phyloP scores from a whole-genome alignment of 1,140 invertebrate species.

The Drosophila ercepeae region DNA sequence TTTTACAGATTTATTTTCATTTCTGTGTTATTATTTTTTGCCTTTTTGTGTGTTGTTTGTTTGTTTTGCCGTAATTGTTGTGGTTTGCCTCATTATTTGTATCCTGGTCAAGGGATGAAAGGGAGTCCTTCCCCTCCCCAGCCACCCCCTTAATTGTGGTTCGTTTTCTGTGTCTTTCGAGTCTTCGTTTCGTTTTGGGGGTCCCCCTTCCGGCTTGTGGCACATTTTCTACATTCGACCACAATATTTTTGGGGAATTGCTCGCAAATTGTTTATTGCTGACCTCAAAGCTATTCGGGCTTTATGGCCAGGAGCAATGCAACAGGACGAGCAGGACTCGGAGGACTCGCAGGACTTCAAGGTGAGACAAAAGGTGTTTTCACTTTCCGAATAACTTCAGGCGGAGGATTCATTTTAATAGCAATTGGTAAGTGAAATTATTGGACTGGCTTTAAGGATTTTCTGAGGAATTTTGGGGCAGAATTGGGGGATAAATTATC shows the following conservation, averaged over 20 bases:
- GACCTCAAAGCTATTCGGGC: slow-evolving; percentile 51
- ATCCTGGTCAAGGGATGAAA: slow-evolving; percentile 9
- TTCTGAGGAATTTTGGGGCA: neutral
- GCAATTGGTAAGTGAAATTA: slow-evolving; percentile 23
- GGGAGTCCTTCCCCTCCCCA: neutral
- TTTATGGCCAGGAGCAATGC: slow-evolving; percentile 14
- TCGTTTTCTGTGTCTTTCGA: slow-evolving; percentile 34
- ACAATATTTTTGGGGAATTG: slow-evolving; percentile 57
- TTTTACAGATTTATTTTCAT: slow-evolving; percentile 28
- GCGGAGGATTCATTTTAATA: slow-evolving; percentile 25
- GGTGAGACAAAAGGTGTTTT: slow-evolving; percentile 11
- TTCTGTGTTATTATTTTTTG: neutral
- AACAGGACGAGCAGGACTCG: neutral
- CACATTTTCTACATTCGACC: slow-evolving; percentile 51
- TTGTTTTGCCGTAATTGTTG: slow-evolving; percentile 58
- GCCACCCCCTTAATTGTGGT: slow-evolving; percentile 28
- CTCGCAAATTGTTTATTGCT: slow-evolving; percentile 54
- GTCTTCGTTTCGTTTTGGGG: too few species aligned
- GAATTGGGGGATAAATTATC: too few species aligned
- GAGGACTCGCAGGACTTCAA: neutral
- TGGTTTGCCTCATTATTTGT: slow-evolving; percentile 61
- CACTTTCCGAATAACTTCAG: slow-evolving; percentile 4
- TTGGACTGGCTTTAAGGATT: neutral
- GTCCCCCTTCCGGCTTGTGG: slow-evolving; percentile 35
- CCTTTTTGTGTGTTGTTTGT: slow-evolving; percentile 43